Evolutionary conservation across 1,140 invertebrate species (phyloP).

Genomic region (Heliconius congener): DNA sequence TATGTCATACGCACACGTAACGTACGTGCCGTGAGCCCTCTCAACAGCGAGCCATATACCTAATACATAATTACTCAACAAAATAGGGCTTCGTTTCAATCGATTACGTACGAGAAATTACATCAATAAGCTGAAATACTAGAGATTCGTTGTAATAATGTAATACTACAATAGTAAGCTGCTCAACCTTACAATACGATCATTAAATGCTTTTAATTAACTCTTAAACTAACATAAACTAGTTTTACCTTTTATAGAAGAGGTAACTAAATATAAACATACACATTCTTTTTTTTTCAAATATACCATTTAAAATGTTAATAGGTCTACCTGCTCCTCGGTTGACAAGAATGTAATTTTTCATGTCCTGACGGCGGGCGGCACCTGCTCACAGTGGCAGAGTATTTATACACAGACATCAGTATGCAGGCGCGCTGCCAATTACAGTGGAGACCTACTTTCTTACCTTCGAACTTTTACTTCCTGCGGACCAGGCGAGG

Average conservation of each 20-base stretch:
- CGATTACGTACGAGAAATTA: conserved; percentile 30
- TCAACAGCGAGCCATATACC: conserved; percentile 34
- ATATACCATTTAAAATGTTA: conserved; percentile 14
- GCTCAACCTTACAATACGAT: neutral
- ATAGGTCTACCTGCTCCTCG: conserved; percentile 28
- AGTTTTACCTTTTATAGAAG: conserved; percentile 12
- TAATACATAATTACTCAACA: conserved; percentile 42
- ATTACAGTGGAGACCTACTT: conserved; percentile 79
- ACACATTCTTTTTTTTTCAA: neutral
- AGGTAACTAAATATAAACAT: neutral
- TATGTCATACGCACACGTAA: conserved; percentile 70
- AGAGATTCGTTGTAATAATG: conserved; percentile 9
- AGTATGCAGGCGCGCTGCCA: conserved; percentile 77
- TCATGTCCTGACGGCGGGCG: conserved; percentile 47
- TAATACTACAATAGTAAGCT: neutral
- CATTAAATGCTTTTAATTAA: neutral
- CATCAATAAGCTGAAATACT: conserved; percentile 12
- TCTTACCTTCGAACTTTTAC: conserved; percentile 82
- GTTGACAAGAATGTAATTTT: conserved; percentile 43
- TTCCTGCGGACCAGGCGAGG: conserved; percentile 77
- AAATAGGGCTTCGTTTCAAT: conserved; percentile 37
- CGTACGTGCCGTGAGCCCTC: conserved; percentile 49
- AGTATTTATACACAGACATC: conserved; percentile 72
- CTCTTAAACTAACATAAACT: neutral
- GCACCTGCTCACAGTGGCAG: conserved; percentile 64